Conservation (phyloP, 2,888 invertebrate species). For the Cryptophagus acutangulus region DNA sequence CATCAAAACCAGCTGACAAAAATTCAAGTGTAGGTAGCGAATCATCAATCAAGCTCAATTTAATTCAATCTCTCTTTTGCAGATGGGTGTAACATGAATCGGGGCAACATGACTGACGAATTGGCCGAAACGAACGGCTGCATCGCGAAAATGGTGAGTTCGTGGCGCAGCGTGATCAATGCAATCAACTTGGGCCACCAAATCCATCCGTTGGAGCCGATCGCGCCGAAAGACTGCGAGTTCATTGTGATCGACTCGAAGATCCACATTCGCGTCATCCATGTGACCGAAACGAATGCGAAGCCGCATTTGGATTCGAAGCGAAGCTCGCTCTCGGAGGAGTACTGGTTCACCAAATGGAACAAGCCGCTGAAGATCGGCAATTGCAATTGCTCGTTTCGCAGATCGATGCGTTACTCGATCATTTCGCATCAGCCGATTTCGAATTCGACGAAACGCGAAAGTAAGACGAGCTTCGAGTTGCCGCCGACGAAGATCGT, state of each 20-base stretch:
- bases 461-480: slow-evolving; percentile 31
- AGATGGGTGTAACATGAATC: slow-evolving; percentile 35
- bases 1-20: slow-evolving; percentile 1
- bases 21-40: slow-evolving; percentile 1
- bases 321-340: slow-evolving; percentile 44
- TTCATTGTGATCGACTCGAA: slow-evolving; percentile 40
- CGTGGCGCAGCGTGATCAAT: slow-evolving; percentile 30
- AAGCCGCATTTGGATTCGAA: slow-evolving; percentile 29
- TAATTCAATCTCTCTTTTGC: too few relatives aligned
- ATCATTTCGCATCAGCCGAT: slow-evolving; percentile 30
- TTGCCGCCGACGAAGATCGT: slow-evolving; percentile 35
- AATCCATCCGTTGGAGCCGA: slow-evolving; percentile 40
- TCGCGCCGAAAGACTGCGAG: slow-evolving; percentile 41
- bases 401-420: slow-evolving; percentile 43
- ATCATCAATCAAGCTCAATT: too few relatives aligned
- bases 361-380: slow-evolving; percentile 45
- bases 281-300: slow-evolving; percentile 27
- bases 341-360: slow-evolving; percentile 51
- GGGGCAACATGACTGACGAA: slow-evolving; percentile 31
- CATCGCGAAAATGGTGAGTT: slow-evolving; percentile 32
- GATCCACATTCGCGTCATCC: slow-evolving; percentile 41
- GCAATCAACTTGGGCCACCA: slow-evolving; percentile 35
- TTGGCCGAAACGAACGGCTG: slow-evolving; percentile 25
- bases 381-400: slow-evolving; percentile 46
- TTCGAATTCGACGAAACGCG: slow-evolving; percentile 14